phyloP scores from a whole-genome alignment of 2,888 invertebrate genomes.

The Hedychridium roseum region DNA sequence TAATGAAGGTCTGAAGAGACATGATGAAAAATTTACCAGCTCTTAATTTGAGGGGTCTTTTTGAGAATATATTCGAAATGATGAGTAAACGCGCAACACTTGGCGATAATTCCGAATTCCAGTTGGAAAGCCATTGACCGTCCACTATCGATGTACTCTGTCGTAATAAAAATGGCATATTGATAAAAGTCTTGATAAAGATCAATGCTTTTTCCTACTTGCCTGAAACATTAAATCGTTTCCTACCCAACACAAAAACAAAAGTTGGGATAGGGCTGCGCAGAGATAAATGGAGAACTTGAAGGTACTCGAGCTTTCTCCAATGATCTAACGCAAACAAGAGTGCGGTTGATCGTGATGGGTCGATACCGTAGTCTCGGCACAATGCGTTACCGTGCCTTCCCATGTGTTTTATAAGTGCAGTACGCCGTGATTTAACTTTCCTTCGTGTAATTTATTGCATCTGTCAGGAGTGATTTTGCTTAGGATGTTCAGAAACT shows the following conservation, averaged over 20 bases:
- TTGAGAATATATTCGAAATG: conserved; percentile 37
- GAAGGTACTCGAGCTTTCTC: conserved; percentile 35
- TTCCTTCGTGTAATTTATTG: too few species aligned
- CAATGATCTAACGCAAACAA: conserved; percentile 32
- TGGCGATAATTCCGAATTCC: conserved; percentile 30
- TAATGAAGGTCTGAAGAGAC: conserved; percentile 43
- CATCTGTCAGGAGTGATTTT: too few species aligned
- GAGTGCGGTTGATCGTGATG: too few species aligned
- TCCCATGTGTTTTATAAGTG: background rate
- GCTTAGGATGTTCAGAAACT: conserved; percentile 8
- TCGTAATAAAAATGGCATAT: too few species aligned
- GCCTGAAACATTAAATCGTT: conserved; percentile 46
- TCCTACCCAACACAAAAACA: conserved; percentile 48
- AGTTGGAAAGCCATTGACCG: conserved; percentile 44
- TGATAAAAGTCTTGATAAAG: conserved; percentile 2
- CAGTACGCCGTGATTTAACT: background rate
- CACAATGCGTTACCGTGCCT: too few species aligned
- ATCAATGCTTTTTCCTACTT: conserved; percentile 1
- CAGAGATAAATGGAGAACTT: conserved; percentile 44
- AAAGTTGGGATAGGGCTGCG: conserved; percentile 43
- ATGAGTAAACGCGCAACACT: conserved; percentile 26
- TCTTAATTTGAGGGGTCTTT: conserved; percentile 33
- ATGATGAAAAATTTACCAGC: conserved; percentile 44
- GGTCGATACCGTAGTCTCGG: too few species aligned
- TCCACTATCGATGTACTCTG: conserved; percentile 10